These are phyloP conservation scores for Heliocidaris erythrogramma DNA, from an alignment of 35 echinoderm and acorn worm species.

Conservation along the genomic window DNA sequence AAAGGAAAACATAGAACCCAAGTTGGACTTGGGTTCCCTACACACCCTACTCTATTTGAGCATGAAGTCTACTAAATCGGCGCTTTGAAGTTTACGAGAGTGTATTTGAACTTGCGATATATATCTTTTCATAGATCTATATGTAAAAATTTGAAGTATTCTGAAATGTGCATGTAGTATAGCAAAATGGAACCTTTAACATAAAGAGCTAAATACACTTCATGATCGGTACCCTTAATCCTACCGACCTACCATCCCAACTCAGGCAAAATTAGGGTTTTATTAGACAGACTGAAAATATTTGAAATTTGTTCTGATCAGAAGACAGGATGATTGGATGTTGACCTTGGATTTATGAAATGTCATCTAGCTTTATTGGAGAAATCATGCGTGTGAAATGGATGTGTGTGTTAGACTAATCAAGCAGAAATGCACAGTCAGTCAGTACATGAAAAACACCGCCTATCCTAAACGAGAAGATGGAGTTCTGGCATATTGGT, in stretches of 20 bases:
- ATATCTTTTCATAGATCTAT: too few relatives aligned
- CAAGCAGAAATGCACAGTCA: not conserved
- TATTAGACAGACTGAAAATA: not conserved
- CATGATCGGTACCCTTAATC: too few relatives aligned
- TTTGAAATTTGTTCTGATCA: not conserved
- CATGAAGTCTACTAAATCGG: too few relatives aligned
- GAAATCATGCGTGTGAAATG: not conserved
- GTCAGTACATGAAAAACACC: not conserved
- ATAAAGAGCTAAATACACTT: too few relatives aligned
- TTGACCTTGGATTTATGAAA: not conserved
- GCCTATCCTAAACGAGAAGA: not conserved
- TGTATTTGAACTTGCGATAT: too few relatives aligned
- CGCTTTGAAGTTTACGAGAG: too few relatives aligned
- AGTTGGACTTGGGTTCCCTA: too few relatives aligned
- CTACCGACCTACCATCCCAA: not conserved
- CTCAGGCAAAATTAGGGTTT: not conserved
- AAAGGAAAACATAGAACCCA: too few relatives aligned
- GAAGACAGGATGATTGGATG: not conserved
- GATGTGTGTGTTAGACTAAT: not conserved
- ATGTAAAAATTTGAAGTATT: too few relatives aligned
- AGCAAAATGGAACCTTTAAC: too few relatives aligned
- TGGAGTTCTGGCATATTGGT: not conserved
- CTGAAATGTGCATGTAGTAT: too few relatives aligned
- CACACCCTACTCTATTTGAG: too few relatives aligned
- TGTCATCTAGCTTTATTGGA: not conserved